phyloP scores from a whole-genome alignment of 2,888 invertebrate species.

The Diloba caeruleocephala region DNA sequence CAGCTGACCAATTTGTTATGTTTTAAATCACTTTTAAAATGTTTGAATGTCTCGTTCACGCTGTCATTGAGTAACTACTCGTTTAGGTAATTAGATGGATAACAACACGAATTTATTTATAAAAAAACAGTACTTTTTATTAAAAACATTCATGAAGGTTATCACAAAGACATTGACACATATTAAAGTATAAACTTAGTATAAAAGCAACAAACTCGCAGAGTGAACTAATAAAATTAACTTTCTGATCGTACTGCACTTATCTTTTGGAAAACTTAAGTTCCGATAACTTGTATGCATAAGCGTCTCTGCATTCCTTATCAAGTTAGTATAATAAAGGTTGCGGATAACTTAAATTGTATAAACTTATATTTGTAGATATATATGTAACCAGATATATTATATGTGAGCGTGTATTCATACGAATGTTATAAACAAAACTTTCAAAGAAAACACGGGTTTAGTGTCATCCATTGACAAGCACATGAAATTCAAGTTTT shows the following conservation, averaged over 20 bases:
- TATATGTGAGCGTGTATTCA: no score
- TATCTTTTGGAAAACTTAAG: slow-evolving; percentile 50
- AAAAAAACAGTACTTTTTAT: not conserved
- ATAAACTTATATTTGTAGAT: no score
- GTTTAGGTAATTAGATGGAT: slow-evolving; percentile 54
- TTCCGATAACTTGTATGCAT: slow-evolving; percentile 39
- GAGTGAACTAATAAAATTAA: slow-evolving; percentile 60
- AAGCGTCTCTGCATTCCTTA: slow-evolving; percentile 8
- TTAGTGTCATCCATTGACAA: no score
- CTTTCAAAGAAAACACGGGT: no score
- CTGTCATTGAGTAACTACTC: slow-evolving; percentile 57
- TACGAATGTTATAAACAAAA: no score
- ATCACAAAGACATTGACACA: slow-evolving; percentile 3
- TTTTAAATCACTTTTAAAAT: slow-evolving; percentile 63
- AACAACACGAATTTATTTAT: slow-evolving; percentile 22
- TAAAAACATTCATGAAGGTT: not conserved
- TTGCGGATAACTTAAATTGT: not conserved
- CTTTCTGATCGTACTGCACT: slow-evolving; percentile 40
- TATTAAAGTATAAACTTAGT: not conserved
- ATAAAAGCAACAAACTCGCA: slow-evolving; percentile 57
- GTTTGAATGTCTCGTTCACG: slow-evolving; percentile 56
- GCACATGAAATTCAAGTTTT: no score
- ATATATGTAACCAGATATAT: no score
- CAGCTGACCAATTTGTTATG: slow-evolving; percentile 69
- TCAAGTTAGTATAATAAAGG: not conserved